phyloP scores from a whole-genome alignment of 2,888 invertebrate genomes.

The Tinea trinotella region DNA sequence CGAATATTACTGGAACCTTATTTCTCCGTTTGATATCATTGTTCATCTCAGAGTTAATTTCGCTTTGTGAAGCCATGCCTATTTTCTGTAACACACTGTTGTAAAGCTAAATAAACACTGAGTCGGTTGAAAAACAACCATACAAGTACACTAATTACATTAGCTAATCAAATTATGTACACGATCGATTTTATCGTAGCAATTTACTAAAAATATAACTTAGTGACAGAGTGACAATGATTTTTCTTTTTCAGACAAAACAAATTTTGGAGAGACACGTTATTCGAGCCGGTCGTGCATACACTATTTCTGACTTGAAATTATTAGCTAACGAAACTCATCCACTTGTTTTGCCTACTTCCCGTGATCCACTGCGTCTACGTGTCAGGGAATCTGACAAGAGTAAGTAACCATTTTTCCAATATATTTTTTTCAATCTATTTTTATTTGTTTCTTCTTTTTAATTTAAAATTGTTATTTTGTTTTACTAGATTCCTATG shows the following conservation, averaged over 20 bases:
- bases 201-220: constrained; percentile 7
- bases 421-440: too few species aligned
- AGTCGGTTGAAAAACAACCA: background rate
- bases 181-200: background rate
- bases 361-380: constrained; percentile 80
- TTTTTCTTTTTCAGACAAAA: constrained; percentile 74
- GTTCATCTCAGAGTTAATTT: background rate
- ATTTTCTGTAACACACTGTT: background rate
- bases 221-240: background rate
- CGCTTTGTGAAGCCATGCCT: background rate
- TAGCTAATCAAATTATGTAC: background rate
- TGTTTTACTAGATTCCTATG: constrained; percentile 79
- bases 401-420: constrained; percentile 52
- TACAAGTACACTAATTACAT: constrained; percentile 4
- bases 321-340: constrained; percentile 77
- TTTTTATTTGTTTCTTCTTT: too few species aligned
- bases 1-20: constrained; percentile 81
- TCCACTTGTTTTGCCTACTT: constrained; percentile 77
- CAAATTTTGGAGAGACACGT: constrained; percentile 91
- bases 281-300: constrained; percentile 83
- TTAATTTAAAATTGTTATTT: constrained; percentile 17
- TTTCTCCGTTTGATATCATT: constrained; percentile 33
- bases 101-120: background rate
- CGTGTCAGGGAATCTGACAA: constrained; percentile 83
- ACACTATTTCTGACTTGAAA: constrained; percentile 85